Evolutionary conservation across 2,888 invertebrate genomes (phyloP), one percentile per base, ranked within the genome.

Genomic region (Macrophya annulata): DNA sequence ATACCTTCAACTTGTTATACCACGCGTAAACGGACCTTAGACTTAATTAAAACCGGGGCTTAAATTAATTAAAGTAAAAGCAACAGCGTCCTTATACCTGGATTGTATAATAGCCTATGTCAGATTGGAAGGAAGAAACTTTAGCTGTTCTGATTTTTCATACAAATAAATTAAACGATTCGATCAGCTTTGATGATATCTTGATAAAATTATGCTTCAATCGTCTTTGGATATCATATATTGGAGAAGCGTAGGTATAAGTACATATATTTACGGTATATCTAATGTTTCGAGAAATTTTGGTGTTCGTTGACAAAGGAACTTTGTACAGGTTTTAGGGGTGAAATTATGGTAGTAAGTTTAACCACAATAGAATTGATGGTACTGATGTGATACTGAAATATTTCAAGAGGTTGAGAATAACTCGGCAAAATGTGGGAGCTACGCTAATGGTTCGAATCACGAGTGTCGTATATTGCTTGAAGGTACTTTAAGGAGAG

Each of bases 11-110:
- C 25, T 62, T 62, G 59, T 21, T 21, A 21, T 62, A 62, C 40
- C 81, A 81, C 68, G 65, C 68, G 68, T 68, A 48, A 83, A 83
- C 48, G 83, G 68, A 71, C 48, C n/a, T 68, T 48, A 17, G 21
- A 48, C 83, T 68, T 68, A 83, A 83, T 83, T 83, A 83, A 51
- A 48, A 68, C 21, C 21, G 21, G 15, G 71, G 83, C 68, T 31
- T 71, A 21, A 71, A 83, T 65, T 83, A 71, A 83, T 83, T 83
- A 45, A 40, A 40, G 43, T 62, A 81, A 81, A 62, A 81, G 43
- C 40, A 40, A 59, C 37, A 81, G 40, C 62, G 21, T 62, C n/a
- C 37, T 62, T 77, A 77, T 37, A 77, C 37, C 17, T 77, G 8
- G 21, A 77, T 45, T 8, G 12, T 71, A 37, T 43, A 71, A 15